Conservation (phyloP, 1,140 invertebrate species). For the Euwallacea fornicatus region DNA sequence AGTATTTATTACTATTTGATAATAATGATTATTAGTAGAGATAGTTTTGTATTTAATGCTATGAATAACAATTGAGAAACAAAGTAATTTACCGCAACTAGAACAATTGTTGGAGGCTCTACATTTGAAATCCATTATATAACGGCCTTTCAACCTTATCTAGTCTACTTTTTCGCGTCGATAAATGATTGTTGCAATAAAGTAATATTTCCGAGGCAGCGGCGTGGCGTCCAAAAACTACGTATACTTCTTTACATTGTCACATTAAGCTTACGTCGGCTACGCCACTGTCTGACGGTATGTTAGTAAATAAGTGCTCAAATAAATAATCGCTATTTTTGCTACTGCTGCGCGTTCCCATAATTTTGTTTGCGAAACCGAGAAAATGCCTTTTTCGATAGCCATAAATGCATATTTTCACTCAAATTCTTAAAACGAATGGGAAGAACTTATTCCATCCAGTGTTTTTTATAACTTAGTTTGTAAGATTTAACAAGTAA, state of each 20-base stretch:
- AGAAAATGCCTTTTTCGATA: conserved; percentile 49
- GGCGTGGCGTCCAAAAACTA: conserved; percentile 3
- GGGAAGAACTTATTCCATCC: conserved; percentile 50
- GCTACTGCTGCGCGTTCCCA: conserved; percentile 39
- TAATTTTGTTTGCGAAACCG: conserved; percentile 46
- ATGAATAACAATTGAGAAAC: background rate
- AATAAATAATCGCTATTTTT: conserved; percentile 44
- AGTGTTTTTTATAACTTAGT: conserved; percentile 45
- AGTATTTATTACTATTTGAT: conserved; percentile 27
- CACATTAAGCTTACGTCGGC: background rate
- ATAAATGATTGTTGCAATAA: conserved; percentile 14
- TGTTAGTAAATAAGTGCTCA: conserved; percentile 37
- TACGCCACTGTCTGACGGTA: background rate
- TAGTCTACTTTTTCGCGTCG: conserved; percentile 8
- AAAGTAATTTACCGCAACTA: too few relatives aligned
- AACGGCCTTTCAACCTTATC: background rate
- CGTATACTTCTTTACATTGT: conserved; percentile 16
- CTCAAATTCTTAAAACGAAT: conserved; percentile 39
- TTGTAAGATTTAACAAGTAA: conserved; percentile 22
- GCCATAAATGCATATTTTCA: conserved; percentile 39
- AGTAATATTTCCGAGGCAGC: conserved; percentile 5
- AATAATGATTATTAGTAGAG: background rate
- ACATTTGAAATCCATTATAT: too few relatives aligned
- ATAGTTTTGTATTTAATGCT: conserved; percentile 4
- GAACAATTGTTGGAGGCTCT: too few relatives aligned